These are phyloP conservation scores for Agriopis marginaria DNA, from an alignment of 2,888 invertebrate genomes.

Conservation along the genomic window DNA sequence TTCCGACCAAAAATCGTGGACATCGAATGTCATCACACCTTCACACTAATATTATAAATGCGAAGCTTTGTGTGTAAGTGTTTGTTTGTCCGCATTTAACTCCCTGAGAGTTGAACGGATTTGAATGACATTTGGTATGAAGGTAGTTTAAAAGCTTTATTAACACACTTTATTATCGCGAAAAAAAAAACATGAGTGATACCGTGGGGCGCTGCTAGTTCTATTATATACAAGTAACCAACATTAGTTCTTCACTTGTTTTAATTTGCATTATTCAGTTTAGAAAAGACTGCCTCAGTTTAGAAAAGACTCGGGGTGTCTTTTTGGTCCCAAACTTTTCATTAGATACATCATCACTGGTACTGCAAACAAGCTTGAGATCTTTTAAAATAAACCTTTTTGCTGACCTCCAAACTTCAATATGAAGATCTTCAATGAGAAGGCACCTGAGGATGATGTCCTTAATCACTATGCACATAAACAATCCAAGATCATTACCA, in stretches of 20 bases:
- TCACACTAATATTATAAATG: too few species aligned
- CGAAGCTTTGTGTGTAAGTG: too few species aligned
- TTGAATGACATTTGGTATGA: too few species aligned
- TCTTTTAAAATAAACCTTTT: background rate
- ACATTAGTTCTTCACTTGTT: background rate
- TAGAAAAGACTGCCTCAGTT: background rate
- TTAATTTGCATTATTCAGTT: background rate
- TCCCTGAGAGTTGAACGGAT: too few species aligned
- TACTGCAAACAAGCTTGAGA: background rate
- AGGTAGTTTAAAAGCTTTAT: too few species aligned
- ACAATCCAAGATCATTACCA: background rate
- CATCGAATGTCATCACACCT: too few species aligned
- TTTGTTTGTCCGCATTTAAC: too few species aligned
- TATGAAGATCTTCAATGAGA: background rate
- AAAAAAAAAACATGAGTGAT: too few species aligned
- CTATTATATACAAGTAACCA: background rate
- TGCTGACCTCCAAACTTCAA: background rate
- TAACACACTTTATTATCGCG: too few species aligned
- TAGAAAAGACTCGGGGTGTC: background rate
- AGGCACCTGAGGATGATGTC: background rate
- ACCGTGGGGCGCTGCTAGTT: too few species aligned
- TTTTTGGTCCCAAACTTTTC: background rate
- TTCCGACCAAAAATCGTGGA: too few species aligned
- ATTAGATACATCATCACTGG: background rate
- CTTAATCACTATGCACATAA: constrained; percentile 3